Percentiles rank a stretch among this genome's conserved stretches.
Evolutionary conservation across 2,797 vertebrate genomes (phyloP).

Genomic region (Poecilia wingei): DNA sequence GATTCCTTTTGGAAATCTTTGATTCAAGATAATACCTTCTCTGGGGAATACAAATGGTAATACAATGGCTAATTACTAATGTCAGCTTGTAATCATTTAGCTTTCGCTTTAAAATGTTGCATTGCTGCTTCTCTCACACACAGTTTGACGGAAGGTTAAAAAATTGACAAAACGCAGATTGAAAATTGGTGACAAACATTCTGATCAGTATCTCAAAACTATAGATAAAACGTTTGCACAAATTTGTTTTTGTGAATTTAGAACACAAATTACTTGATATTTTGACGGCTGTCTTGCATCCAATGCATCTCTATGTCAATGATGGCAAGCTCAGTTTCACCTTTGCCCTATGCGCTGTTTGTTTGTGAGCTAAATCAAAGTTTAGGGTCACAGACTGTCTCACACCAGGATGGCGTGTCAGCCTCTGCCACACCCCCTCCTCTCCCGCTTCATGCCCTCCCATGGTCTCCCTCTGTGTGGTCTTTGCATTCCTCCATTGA

Average conservation of each 20-base stretch:
- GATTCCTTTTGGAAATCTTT: background rate
- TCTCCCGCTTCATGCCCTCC: conserved; percentile 45
- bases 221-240: background rate
- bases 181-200: background rate
- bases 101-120: background rate
- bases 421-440: conserved; percentile 20
- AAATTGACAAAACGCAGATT: background rate
- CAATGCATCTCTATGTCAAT: conserved; percentile 1
- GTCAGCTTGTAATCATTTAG: background rate
- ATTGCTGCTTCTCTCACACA: background rate
- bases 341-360: conserved; percentile 47
- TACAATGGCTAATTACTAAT: background rate
- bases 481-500: conserved; percentile 72
- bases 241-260: conserved; percentile 22
- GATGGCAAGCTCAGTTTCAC: conserved; percentile 21
- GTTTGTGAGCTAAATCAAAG: conserved; percentile 43
- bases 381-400: conserved; percentile 51
- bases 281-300: background rate
- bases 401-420: conserved; percentile 59
- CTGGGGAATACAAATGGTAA: background rate
- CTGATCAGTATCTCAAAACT: background rate
- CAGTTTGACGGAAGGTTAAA: background rate
- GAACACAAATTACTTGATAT: conserved; percentile 20
- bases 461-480: conserved; percentile 73
- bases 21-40: background rate